A percentile compares a stretch with the other conserved stretches of the same genome.
phyloP scores from a whole-genome alignment of 2,113 vertebrate species.

The Miniopterus natalensis region DNA sequence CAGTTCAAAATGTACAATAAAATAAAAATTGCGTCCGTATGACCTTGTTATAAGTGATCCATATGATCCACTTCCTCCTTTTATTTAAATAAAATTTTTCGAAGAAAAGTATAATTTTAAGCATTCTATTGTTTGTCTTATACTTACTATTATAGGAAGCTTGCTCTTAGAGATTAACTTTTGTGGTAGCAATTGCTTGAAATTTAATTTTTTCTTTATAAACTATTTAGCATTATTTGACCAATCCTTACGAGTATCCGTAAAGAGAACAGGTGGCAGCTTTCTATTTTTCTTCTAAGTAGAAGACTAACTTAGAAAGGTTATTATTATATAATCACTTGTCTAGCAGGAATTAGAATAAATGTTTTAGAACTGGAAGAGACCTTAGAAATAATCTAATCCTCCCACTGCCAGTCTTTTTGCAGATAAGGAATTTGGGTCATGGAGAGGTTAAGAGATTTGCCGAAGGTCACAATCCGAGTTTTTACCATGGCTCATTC shows the following conservation, averaged over 20 bases:
- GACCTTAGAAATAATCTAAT: conserved; percentile 65
- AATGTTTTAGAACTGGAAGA: conserved; percentile 72
- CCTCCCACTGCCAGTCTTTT: conserved; percentile 55
- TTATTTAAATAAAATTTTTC: neutral
- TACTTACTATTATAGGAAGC: neutral
- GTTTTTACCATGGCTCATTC: neutral
- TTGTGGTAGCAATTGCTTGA: neutral
- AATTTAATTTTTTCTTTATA: neutral
- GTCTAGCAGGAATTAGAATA: conserved; percentile 67
- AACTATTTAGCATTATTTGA: neutral
- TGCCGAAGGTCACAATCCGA: neutral
- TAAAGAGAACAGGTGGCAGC: neutral
- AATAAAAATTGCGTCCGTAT: neutral
- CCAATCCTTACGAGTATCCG: neutral
- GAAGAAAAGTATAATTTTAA: neutral
- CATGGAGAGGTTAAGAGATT: conserved; percentile 48
- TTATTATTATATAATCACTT: conserved; percentile 58
- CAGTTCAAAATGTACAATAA: neutral
- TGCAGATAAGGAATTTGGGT: conserved; percentile 52
- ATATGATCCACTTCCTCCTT: conserved; percentile 18
- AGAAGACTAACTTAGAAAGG: conserved; percentile 41
- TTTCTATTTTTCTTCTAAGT: neutral
- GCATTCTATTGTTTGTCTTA: neutral
- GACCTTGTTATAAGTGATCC: neutral
- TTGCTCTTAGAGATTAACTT: neutral